Conservation (phyloP, 92 coral and sea anemone species). For the Phenganax subtilis region DNA sequence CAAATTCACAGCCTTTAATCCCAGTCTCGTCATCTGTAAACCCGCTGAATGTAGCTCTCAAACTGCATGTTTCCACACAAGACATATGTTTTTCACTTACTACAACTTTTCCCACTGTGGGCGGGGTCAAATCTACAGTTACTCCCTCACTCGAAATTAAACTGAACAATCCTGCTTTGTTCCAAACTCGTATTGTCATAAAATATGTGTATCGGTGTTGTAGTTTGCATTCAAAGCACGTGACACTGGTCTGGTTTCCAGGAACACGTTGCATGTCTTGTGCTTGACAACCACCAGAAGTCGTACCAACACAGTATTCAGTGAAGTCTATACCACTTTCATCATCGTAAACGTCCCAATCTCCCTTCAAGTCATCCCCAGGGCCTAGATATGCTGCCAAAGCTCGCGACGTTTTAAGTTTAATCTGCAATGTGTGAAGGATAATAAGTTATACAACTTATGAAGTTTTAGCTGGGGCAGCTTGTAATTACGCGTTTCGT, state of each 20-base stretch:
- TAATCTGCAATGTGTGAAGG: slow-evolving; percentile 42
- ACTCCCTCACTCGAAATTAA: slow-evolving; percentile 54
- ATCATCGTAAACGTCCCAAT: slow-evolving; percentile 72
- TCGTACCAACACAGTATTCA: slow-evolving; percentile 84
- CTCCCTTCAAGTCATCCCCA: slow-evolving; percentile 44
- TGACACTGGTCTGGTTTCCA: slow-evolving; percentile 47
- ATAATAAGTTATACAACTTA: not conserved
- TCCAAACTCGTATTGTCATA: slow-evolving; percentile 72
- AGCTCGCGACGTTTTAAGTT: slow-evolving; percentile 40
- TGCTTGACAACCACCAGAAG: slow-evolving; percentile 64
- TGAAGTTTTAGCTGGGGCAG: no score
- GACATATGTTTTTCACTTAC: slow-evolving; percentile 44
- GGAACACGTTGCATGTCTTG: slow-evolving; percentile 58
- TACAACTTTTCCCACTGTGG: slow-evolving; percentile 51
- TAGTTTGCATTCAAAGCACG: slow-evolving; percentile 65
- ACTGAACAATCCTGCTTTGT: slow-evolving; percentile 68
- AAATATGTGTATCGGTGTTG: slow-evolving; percentile 58
- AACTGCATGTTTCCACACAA: slow-evolving; percentile 58
- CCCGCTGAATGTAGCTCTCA: slow-evolving; percentile 53
- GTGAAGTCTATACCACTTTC: slow-evolving; percentile 63
- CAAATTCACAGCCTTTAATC: slow-evolving; percentile 57
- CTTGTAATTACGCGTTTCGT: no score
- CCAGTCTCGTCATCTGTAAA: slow-evolving; percentile 77
- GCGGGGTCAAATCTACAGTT: slow-evolving; percentile 66
- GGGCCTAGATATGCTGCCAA: slow-evolving; percentile 58